These are phyloP conservation scores for Fissipunctia ypsillon DNA, from an alignment of 2,888 invertebrate genomes.

Conservation along the genomic window DNA sequence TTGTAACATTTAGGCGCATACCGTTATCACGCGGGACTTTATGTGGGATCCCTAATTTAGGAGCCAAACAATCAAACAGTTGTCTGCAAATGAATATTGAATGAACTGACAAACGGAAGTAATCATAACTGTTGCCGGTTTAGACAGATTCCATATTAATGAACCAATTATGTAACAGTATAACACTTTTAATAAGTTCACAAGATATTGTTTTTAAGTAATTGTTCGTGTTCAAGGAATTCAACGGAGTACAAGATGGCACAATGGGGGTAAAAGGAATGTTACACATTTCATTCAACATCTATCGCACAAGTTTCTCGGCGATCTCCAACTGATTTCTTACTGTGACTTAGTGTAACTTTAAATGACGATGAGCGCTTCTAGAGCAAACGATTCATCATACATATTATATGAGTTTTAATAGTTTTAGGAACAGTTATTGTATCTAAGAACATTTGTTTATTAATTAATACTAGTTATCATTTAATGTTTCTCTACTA, in stretches of 20 bases:
- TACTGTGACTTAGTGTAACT: slow-evolving; percentile 61
- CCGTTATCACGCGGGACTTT: slow-evolving; percentile 60
- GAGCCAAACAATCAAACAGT: slow-evolving; percentile 58
- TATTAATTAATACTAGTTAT: neutral
- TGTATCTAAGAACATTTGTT: slow-evolving; percentile 5
- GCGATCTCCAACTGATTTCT: slow-evolving; percentile 60
- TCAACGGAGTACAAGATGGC: slow-evolving; percentile 47
- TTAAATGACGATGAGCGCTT: slow-evolving; percentile 58
- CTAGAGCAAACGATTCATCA: slow-evolving; percentile 37
- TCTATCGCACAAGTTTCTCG: slow-evolving; percentile 58
- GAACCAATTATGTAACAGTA: slow-evolving; percentile 36
- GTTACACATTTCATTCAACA: slow-evolving; percentile 61
- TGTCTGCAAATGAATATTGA: slow-evolving; percentile 59
- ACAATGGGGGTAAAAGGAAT: slow-evolving; percentile 64
- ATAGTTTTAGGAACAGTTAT: slow-evolving; percentile 28
- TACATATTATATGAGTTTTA: slow-evolving; percentile 38
- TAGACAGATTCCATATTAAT: slow-evolving; percentile 43
- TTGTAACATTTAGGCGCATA: slow-evolving; percentile 44
- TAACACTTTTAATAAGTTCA: slow-evolving; percentile 39
- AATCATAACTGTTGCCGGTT: slow-evolving; percentile 44
- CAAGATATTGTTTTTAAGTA: slow-evolving; percentile 35
- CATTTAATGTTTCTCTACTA: neutral
- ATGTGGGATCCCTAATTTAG: slow-evolving; percentile 58
- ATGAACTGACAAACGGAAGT: slow-evolving; percentile 60
- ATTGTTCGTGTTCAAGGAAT: slow-evolving; percentile 57